Percentiles rank a stretch among this genome's conserved stretches.
Evolutionary conservation across 1,140 invertebrate species (phyloP).

Genomic region (Carposina sasakii): DNA sequence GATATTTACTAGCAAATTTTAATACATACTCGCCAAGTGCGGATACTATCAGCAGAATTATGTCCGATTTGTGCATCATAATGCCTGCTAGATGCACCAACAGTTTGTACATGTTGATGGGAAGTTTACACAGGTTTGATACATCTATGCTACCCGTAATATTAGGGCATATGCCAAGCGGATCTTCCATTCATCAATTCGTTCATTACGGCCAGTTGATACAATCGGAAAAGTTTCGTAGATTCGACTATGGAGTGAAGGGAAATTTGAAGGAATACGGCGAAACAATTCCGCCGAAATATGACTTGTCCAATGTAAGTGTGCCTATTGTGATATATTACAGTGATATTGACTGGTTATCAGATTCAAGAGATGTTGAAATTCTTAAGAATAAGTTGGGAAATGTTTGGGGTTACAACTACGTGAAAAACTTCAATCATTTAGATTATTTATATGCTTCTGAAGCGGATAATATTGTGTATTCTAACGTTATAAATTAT

Average conservation of each 20-base stretch:
- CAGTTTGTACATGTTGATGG: conserved; percentile 72
- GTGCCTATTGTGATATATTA: conserved; percentile 79
- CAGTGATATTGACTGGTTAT: conserved; percentile 77
- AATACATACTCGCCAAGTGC: conserved; percentile 70
- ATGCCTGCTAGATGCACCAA: conserved; percentile 72
- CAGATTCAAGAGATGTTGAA: conserved; percentile 75
- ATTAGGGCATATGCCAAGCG: conserved; percentile 83
- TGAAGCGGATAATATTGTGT: conserved; percentile 73
- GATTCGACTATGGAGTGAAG: conserved; percentile 66
- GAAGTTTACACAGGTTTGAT: conserved; percentile 68
- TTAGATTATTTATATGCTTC: conserved; percentile 80
- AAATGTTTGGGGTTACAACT: conserved; percentile 57
- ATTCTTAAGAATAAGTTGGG: conserved; percentile 64
- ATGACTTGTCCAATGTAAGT: conserved; percentile 75
- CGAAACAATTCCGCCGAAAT: conserved; percentile 74
- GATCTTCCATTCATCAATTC: conserved; percentile 84
- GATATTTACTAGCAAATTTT: conserved; percentile 71
- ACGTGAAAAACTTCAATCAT: conserved; percentile 78
- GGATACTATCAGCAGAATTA: conserved; percentile 63
- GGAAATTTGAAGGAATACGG: conserved; percentile 65
- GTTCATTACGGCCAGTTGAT: conserved; percentile 80
- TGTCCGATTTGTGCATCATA: conserved; percentile 64
- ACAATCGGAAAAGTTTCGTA: conserved; percentile 58
- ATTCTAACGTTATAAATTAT: conserved; percentile 56
- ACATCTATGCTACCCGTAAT: conserved; percentile 78